A percentile compares a stretch with the other conserved stretches of the same genome.
phyloP scores from a whole-genome alignment of 2,113 vertebrate genomes.

The Balaenoptera acutorostrata region DNA sequence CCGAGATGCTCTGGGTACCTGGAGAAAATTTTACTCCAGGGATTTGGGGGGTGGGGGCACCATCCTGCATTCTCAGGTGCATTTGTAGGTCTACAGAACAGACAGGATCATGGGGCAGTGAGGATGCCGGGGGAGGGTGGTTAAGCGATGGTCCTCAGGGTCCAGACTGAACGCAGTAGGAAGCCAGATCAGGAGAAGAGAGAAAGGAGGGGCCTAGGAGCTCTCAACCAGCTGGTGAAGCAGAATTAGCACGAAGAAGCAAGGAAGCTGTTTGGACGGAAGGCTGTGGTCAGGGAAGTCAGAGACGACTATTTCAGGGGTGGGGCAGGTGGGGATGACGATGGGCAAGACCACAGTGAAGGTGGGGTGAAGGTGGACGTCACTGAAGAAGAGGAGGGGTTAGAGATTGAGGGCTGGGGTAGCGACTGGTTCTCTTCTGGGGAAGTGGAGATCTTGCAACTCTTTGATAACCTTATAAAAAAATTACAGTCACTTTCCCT shows the following conservation, averaged over 20 bases:
- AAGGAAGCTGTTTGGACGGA: not conserved
- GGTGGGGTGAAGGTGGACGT: too few species aligned
- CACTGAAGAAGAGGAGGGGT: not conserved
- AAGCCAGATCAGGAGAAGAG: not conserved
- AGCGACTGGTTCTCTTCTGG: fast-evolving
- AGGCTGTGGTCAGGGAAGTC: not conserved
- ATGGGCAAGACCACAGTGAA: not conserved
- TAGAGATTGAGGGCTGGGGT: fast-evolving
- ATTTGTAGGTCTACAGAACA: not conserved
- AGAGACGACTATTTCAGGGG: not conserved
- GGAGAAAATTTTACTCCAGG: not conserved
- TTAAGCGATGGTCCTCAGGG: too few species aligned
- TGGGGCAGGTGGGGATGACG: not conserved
- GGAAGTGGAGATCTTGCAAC: fast-evolving
- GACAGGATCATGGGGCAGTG: not conserved
- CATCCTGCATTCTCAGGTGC: fast-evolving
- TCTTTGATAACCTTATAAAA: not conserved
- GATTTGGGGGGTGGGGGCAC: fast-evolving
- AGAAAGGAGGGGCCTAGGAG: not conserved
- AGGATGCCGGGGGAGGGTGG: not conserved
- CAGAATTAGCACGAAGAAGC: not conserved
- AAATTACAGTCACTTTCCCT: not conserved
- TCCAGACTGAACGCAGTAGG: not conserved
- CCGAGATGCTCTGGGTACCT: not conserved
- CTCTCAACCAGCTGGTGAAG: not conserved